Percentiles rank a stretch among this genome's conserved stretches.
Evolutionary conservation across 2,888 invertebrate genomes (phyloP).

Genomic region (Cinara cedri): DNA sequence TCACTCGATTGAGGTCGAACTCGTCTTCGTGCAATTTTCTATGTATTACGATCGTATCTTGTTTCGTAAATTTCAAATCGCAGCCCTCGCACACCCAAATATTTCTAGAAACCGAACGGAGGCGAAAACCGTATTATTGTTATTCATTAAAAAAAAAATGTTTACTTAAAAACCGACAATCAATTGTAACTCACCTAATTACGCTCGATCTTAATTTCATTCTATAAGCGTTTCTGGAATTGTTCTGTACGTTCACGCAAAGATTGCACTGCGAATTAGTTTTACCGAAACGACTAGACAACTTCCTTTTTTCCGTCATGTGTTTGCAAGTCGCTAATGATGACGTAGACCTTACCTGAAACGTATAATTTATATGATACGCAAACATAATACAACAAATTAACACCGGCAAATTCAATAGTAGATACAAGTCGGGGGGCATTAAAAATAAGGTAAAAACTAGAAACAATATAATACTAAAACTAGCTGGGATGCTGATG

Average conservation of each 20-base stretch:
- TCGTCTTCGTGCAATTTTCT: slow-evolving; percentile 65
- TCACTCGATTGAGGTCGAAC: slow-evolving; percentile 60
- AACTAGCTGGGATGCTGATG: neutral
- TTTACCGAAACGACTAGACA: slow-evolving; percentile 39
- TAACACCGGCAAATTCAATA: no score
- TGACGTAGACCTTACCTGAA: slow-evolving; percentile 7
- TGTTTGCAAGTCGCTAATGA: slow-evolving; percentile 26
- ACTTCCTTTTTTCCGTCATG: slow-evolving; percentile 7
- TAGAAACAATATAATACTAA: no score
- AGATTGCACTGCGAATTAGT: slow-evolving; percentile 34
- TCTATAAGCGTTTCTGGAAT: slow-evolving; percentile 3
- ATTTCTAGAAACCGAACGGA: slow-evolving; percentile 53
- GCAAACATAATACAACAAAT: no score
- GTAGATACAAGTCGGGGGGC: no score
- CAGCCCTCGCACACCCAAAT: slow-evolving; percentile 64
- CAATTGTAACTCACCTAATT: slow-evolving; percentile 9
- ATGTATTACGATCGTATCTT: slow-evolving; percentile 66
- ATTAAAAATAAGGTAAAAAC: no score
- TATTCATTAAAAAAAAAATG: neutral
- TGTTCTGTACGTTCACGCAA: slow-evolving; percentile 12
- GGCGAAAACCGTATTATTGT: neutral
- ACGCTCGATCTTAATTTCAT: slow-evolving; percentile 17
- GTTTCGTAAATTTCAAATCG: slow-evolving; percentile 63
- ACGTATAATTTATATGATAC: no score
- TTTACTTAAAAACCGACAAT: neutral